Percentiles rank a stretch among this genome's conserved stretches.
phyloP scores from a whole-genome alignment of 1,140 invertebrate species.

The Pseudomyrmex cubaensis region DNA sequence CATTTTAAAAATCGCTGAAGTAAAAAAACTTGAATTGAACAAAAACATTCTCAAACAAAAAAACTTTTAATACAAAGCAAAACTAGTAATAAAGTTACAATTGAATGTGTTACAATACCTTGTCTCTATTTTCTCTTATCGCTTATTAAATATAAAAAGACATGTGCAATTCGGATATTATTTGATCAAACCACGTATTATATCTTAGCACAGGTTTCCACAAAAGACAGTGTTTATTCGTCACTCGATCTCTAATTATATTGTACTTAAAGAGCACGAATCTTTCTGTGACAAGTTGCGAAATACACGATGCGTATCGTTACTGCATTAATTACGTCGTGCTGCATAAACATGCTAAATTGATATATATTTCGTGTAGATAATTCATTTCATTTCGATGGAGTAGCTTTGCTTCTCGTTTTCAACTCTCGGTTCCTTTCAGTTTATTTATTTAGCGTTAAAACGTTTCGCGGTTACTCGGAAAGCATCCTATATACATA shows the following conservation, averaged over 20 bases:
- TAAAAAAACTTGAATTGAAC: too few relatives aligned
- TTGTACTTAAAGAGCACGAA: conserved; percentile 11
- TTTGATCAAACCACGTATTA: too few relatives aligned
- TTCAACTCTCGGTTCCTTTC: conserved; percentile 15
- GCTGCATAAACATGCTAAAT: conserved; percentile 13
- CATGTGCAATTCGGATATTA: too few relatives aligned
- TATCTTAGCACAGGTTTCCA: too few relatives aligned
- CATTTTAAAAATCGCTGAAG: too few relatives aligned
- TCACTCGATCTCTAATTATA: neutral
- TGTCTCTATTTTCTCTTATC: too few relatives aligned
- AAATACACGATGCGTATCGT: neutral
- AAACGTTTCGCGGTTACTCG: conserved; percentile 22
- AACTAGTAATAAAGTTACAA: too few relatives aligned
- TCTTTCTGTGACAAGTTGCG: neutral
- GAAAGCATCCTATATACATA: conserved; percentile 4
- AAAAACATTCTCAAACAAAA: too few relatives aligned
- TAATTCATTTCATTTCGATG: conserved; percentile 9
- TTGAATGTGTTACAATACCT: too few relatives aligned
- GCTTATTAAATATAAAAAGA: too few relatives aligned
- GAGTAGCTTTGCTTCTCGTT: neutral
- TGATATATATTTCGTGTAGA: neutral
- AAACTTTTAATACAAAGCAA: too few relatives aligned
- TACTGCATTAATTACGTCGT: conserved; percentile 26
- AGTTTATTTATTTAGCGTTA: conserved; percentile 51
- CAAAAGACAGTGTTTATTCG: neutral